These are phyloP conservation scores for Sebastolobus altivelis DNA, from an alignment of 2,797 vertebrate species.

Conservation along the genomic window DNA sequence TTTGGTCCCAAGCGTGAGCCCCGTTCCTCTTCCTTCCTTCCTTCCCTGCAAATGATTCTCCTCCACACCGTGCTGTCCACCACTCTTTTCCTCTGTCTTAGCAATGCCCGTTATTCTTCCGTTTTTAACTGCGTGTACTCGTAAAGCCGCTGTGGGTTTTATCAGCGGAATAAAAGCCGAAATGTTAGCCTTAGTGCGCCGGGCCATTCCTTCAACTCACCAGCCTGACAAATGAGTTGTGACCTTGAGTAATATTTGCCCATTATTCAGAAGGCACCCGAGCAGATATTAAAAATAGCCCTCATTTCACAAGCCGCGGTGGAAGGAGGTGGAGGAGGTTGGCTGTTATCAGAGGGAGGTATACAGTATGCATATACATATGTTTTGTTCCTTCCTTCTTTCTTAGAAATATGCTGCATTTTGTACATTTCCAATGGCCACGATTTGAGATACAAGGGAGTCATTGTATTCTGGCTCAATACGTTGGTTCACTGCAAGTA, in stretches of 20 bases:
- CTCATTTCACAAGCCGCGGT: slow-evolving; percentile 79
- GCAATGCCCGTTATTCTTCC: slow-evolving; percentile 68
- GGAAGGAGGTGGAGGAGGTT: slow-evolving; percentile 40
- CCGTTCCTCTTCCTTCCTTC: slow-evolving; percentile 23
- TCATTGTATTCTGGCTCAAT: slow-evolving; percentile 13
- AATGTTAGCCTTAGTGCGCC: slow-evolving; percentile 77
- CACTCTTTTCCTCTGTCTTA: slow-evolving; percentile 52
- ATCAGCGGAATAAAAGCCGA: slow-evolving; percentile 79
- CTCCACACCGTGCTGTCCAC: slow-evolving; percentile 45
- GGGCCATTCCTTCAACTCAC: slow-evolving; percentile 80
- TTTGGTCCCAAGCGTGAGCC: slow-evolving; percentile 44
- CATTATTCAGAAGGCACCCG: slow-evolving; percentile 84
- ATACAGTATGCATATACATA: slow-evolving; percentile 29
- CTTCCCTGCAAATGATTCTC: slow-evolving; percentile 50
- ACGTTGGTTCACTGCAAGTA: slow-evolving; percentile 21
- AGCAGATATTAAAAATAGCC: slow-evolving; percentile 88
- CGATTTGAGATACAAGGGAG: neutral
- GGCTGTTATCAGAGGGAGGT: slow-evolving; percentile 41
- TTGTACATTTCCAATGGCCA: neutral
- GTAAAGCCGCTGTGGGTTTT: slow-evolving; percentile 80
- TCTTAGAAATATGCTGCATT: slow-evolving; percentile 1
- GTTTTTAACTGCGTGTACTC: slow-evolving; percentile 76
- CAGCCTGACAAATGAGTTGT: slow-evolving; percentile 85
- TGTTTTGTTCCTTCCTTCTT: slow-evolving; percentile 9
- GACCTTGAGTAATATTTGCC: slow-evolving; percentile 87